Conservation (phyloP, 2,113 vertebrate species). For the Vicugna pacos region DNA sequence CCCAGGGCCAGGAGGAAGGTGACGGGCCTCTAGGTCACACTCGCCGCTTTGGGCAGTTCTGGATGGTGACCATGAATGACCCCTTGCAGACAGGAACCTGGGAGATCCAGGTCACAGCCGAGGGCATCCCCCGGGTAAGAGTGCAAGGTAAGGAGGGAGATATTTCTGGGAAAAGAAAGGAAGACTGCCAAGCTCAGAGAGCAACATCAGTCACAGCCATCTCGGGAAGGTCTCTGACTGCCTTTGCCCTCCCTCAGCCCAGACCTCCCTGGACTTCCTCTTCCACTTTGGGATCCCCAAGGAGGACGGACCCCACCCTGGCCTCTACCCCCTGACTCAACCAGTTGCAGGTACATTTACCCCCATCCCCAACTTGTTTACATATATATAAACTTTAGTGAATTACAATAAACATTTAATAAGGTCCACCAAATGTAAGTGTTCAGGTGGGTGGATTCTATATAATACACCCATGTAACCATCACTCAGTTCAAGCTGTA, state of each 20-base stretch:
- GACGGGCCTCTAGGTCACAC: slow-evolving; percentile 78
- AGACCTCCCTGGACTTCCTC: slow-evolving; percentile 91
- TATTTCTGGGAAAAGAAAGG: not conserved
- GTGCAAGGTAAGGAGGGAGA: slow-evolving; percentile 87
- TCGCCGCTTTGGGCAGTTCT: slow-evolving; percentile 86
- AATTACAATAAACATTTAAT: not conserved
- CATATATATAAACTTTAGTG: not conserved
- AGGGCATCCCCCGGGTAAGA: slow-evolving; percentile 85
- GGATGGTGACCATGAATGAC: slow-evolving; percentile 85
- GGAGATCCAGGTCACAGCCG: slow-evolving; percentile 84
- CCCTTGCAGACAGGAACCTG: slow-evolving; percentile 88
- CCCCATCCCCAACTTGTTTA: not conserved
- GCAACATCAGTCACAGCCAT: rapidly evolving
- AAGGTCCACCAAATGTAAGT: not conserved
- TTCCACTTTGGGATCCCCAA: slow-evolving; percentile 90
- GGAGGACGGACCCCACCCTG: slow-evolving; percentile 90
- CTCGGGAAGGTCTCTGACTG: not conserved
- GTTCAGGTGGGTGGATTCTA: not conserved
- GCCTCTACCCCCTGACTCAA: slow-evolving; percentile 89
- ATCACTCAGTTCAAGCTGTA: not conserved
- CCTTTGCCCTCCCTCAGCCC: slow-evolving; percentile 82
- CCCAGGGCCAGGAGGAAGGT: slow-evolving; percentile 73
- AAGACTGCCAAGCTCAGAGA: not conserved
- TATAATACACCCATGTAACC: not conserved
- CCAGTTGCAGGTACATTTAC: slow-evolving; percentile 88